phyloP scores from a whole-genome alignment of 2,888 invertebrate species.

The Melieria omissa region DNA sequence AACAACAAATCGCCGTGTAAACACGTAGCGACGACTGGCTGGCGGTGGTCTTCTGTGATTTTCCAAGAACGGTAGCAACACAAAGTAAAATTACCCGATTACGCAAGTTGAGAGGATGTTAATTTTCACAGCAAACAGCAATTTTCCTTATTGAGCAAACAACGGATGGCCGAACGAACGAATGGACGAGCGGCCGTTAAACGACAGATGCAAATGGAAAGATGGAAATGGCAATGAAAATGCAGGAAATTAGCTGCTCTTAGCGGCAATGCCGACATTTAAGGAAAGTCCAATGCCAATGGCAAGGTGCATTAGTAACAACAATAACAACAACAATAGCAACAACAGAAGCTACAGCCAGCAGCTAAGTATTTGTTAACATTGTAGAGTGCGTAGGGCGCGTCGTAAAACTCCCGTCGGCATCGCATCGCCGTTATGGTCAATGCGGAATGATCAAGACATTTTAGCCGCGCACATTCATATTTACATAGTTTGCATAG shows the following conservation, averaged over 20 bases:
- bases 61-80: slow-evolving; percentile 29
- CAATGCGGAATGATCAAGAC: no score
- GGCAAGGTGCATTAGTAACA: no score
- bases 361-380: no score
- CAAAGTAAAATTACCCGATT: slow-evolving; percentile 24
- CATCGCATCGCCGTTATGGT: no score
- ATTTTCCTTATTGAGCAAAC: slow-evolving; percentile 28
- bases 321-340: no score
- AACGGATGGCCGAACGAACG: slow-evolving; percentile 17
- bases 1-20: no score
- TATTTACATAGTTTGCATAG: no score
- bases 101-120: slow-evolving; percentile 25
- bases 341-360: no score
- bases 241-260: neutral
- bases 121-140: slow-evolving; percentile 30
- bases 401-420: no score
- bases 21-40: no score
- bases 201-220: neutral
- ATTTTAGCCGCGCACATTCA: no score
- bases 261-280: neutral
- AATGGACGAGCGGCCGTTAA: slow-evolving; percentile 16
- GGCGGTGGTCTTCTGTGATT: slow-evolving; percentile 19
- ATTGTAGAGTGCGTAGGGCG: no score
- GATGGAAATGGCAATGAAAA: neutral
- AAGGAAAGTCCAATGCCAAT: neutral